phyloP scores from a whole-genome alignment of 2,113 vertebrate species.

The Phaetusa simplex region DNA sequence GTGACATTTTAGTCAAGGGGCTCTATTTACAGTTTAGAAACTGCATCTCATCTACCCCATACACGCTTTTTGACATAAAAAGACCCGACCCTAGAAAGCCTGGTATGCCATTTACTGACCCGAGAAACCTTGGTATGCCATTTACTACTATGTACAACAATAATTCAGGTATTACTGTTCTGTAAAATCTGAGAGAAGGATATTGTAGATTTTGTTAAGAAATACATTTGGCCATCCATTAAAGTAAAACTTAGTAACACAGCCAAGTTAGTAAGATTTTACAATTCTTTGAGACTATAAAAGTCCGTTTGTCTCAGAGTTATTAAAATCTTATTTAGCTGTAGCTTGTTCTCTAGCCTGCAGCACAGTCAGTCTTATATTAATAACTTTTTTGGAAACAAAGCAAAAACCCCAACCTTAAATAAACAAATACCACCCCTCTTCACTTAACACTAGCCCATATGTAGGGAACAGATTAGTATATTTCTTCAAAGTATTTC shows the following conservation, averaged over 20 bases:
- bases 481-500: background rate
- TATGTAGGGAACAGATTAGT: background rate
- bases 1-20: background rate
- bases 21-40: background rate
- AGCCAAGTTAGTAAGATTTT: background rate
- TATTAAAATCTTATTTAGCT: conserved; percentile 26
- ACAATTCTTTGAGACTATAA: background rate
- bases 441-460: background rate
- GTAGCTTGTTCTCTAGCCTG: background rate
- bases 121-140: background rate
- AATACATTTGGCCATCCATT: background rate
- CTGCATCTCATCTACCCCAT: background rate
- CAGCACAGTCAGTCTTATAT: background rate
- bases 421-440: background rate
- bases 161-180: background rate
- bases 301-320: background rate
- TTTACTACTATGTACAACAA: background rate
- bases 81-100: background rate
- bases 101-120: background rate
- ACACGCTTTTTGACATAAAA: background rate
- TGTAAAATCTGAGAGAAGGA: background rate
- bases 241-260: background rate
- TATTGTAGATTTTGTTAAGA: background rate
- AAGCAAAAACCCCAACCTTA: background rate
- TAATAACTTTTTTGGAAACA: background rate